Evolutionary conservation across 1,140 invertebrate genomes (phyloP).

Genomic region (Drosophila nikananu): DNA sequence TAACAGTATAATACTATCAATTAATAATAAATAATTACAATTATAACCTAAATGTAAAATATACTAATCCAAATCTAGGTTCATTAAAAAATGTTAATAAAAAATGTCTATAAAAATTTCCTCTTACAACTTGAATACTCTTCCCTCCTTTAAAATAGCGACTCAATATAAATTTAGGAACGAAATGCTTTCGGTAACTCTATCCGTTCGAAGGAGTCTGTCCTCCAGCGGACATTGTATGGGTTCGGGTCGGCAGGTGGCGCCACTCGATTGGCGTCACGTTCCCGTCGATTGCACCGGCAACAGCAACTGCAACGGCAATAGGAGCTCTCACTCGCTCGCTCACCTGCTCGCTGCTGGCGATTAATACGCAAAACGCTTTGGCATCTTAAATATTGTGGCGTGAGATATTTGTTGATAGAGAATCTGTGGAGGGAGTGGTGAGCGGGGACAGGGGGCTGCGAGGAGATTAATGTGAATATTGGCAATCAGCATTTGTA

Average conservation of each 20-base stretch:
- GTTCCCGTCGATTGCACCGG: conserved; percentile 50
- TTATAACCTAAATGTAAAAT: background rate
- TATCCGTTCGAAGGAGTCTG: conserved; percentile 3
- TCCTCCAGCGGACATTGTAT: conserved; percentile 4
- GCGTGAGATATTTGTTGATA: conserved; percentile 64
- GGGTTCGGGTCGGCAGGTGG: conserved; percentile 60
- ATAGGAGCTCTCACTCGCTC: background rate
- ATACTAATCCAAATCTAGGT: background rate
- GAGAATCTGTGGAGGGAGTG: conserved; percentile 27
- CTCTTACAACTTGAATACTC: background rate
- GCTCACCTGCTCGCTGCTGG: conserved; percentile 31
- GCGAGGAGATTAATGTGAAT: conserved; percentile 75
- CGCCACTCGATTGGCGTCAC: conserved; percentile 75
- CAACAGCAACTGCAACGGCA: conserved; percentile 7
- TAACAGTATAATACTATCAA: background rate
- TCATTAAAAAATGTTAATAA: background rate
- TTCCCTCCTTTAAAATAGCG: background rate
- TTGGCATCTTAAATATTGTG: conserved; percentile 83
- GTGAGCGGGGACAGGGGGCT: background rate
- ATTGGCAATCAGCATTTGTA: conserved; percentile 81
- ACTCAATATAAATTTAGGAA: conserved; percentile 14
- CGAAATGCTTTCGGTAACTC: conserved; percentile 27
- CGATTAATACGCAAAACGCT: conserved; percentile 82
- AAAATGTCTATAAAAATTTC: background rate
- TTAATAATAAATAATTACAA: background rate